Evolutionary conservation across 2,113 vertebrate species (phyloP).

Genomic region (Abramis brama): DNA sequence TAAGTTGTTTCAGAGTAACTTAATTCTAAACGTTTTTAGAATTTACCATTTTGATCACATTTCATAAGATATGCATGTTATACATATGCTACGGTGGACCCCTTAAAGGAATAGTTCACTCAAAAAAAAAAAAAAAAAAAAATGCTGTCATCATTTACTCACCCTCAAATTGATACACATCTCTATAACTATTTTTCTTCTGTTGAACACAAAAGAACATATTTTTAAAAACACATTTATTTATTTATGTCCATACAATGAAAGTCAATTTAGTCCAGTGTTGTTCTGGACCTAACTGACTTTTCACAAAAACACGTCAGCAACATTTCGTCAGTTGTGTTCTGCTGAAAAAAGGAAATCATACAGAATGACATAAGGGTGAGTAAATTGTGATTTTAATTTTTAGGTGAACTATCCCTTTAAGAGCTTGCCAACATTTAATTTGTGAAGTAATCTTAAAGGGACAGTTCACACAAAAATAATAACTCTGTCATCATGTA

Average conservation of each 20-base stretch:
- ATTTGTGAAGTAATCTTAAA: background rate
- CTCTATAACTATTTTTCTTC: too few species aligned
- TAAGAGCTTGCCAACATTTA: background rate
- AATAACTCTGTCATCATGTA: too few species aligned
- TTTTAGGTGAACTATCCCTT: background rate
- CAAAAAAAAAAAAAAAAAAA: background rate
- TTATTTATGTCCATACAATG: too few species aligned
- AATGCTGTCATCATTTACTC: background rate
- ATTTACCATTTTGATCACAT: background rate
- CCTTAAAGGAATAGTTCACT: background rate
- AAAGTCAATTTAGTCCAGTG: background rate
- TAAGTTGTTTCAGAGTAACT: background rate
- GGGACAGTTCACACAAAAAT: too few species aligned
- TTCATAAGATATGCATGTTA: constrained; percentile 12
- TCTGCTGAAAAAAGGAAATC: background rate
- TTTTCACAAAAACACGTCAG: background rate
- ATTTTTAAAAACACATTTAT: too few species aligned
- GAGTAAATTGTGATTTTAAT: background rate
- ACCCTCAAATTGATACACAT: background rate
- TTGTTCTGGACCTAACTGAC: background rate
- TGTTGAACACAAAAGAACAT: too few species aligned
- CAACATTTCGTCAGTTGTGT: too few species aligned
- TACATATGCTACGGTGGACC: background rate
- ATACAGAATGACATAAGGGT: background rate
- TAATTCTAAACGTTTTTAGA: background rate